Percentiles rank a stretch among this genome's conserved stretches.
These are phyloP conservation scores for Saturnia pavonia DNA, from an alignment of 2,888 invertebrate genomes.

Conservation along the genomic window DNA sequence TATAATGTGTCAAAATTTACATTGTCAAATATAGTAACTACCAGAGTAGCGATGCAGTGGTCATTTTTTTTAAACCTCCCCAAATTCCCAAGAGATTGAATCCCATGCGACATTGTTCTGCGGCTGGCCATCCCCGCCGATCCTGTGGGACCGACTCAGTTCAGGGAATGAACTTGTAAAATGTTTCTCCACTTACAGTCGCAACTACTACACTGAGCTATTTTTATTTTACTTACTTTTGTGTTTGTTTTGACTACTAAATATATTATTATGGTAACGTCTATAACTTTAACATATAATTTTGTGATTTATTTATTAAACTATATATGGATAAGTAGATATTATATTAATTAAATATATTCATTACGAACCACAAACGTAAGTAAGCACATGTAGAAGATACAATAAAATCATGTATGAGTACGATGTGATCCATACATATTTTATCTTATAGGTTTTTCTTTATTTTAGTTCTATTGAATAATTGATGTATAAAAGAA, in stretches of 20 bases:
- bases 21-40: constrained; percentile 12
- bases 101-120: constrained; percentile 65
- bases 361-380: too few species aligned
- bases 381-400: too few species aligned
- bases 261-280: neutral
- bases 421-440: too few species aligned
- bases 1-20: constrained; percentile 20
- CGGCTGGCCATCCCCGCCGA: constrained; percentile 45
- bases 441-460: too few species aligned
- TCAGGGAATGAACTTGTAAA: constrained; percentile 64
- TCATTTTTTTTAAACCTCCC: constrained; percentile 59
- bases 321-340: too few species aligned
- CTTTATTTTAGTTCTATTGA: too few species aligned
- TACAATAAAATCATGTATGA: too few species aligned
- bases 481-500: too few species aligned
- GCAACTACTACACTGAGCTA: constrained; percentile 20
- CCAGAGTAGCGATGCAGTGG: constrained; percentile 22
- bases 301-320: neutral
- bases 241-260: neutral
- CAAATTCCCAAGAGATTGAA: constrained; percentile 80
- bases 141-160: constrained; percentile 59
- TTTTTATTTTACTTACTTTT: constrained; percentile 5
- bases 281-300: neutral
- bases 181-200: constrained; percentile 39
- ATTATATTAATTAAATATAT: too few species aligned